Percentiles rank a stretch among this genome's conserved stretches.
Evolutionary conservation across 2,113 vertebrate genomes (phyloP).

Genomic region (Vimba vimba): DNA sequence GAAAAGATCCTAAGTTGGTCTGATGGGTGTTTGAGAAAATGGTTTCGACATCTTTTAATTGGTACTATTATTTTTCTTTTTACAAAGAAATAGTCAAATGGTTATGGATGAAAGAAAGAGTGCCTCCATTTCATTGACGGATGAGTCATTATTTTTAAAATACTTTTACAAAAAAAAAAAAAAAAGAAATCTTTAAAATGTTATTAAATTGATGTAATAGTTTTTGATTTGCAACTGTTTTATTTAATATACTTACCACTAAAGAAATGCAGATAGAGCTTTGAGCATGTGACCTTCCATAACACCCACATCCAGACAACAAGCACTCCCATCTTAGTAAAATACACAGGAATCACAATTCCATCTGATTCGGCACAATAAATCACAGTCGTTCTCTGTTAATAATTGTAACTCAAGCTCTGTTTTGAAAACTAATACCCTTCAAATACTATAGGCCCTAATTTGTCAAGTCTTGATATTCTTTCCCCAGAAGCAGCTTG

Average conservation of each 20-base stretch:
- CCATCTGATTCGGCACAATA: not conserved
- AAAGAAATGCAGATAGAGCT: not conserved
- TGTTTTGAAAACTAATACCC: not conserved
- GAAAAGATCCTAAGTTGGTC: not conserved
- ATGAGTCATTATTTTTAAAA: not conserved
- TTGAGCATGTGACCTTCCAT: not conserved
- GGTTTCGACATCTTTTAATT: not conserved
- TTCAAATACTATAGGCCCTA: not conserved
- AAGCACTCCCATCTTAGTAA: not conserved
- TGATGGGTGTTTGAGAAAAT: not conserved
- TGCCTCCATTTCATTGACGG: not conserved
- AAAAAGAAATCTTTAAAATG: not conserved
- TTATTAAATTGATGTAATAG: not conserved
- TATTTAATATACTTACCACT: not conserved
- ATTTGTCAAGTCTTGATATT: conserved; percentile 1
- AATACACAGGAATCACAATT: not conserved
- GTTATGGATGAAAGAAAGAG: not conserved
- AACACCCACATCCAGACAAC: not conserved
- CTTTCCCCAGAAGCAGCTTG: not conserved
- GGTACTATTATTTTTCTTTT: not conserved
- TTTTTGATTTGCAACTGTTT: not conserved
- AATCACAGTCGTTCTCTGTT: not conserved
- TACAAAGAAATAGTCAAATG: not conserved
- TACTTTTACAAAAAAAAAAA: not conserved
- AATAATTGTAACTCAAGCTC: not conserved